Evolutionary conservation across 2,797 vertebrate species (phyloP).

Genomic region (Argyrosomus regius): DNA sequence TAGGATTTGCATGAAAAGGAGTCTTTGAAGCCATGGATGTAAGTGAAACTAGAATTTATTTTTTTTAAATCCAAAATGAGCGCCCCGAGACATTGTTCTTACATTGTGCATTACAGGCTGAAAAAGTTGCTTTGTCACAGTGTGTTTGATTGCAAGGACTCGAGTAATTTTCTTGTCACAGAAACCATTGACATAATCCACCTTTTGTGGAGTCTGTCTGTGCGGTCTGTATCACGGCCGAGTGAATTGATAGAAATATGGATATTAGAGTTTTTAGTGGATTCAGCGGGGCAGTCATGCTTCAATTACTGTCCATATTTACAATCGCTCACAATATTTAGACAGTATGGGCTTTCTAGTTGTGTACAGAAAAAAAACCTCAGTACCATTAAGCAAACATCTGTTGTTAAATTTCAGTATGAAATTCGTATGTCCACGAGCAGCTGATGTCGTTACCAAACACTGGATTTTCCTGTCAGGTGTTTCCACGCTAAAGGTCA

Average conservation of each 20-base stretch:
- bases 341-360: background rate
- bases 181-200: conserved; percentile 59
- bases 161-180: conserved; percentile 49
- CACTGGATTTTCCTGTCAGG: conserved; percentile 17
- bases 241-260: conserved; percentile 45
- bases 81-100: conserved; percentile 55
- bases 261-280: conserved; percentile 44
- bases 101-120: conserved; percentile 31
- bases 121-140: conserved; percentile 60
- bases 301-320: conserved; percentile 47
- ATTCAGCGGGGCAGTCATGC: conserved; percentile 39
- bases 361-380: conserved; percentile 2
- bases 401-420: conserved; percentile 35
- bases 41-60: conserved; percentile 63
- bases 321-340: conserved; percentile 50
- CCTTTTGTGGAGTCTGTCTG: conserved; percentile 50
- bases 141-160: conserved; percentile 53
- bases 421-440: background rate
- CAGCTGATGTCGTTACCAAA: conserved; percentile 12
- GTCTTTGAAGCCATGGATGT: conserved; percentile 77
- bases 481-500: conserved; percentile 37
- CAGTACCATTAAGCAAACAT: conserved; percentile 28
- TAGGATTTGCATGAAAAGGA: conserved; percentile 71
- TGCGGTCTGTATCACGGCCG: conserved; percentile 33
- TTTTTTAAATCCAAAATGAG: conserved; percentile 63